Base-by-base conservation (phyloP, 2,113 vertebrate species). In the Leptodactylus fuscus region DNA sequence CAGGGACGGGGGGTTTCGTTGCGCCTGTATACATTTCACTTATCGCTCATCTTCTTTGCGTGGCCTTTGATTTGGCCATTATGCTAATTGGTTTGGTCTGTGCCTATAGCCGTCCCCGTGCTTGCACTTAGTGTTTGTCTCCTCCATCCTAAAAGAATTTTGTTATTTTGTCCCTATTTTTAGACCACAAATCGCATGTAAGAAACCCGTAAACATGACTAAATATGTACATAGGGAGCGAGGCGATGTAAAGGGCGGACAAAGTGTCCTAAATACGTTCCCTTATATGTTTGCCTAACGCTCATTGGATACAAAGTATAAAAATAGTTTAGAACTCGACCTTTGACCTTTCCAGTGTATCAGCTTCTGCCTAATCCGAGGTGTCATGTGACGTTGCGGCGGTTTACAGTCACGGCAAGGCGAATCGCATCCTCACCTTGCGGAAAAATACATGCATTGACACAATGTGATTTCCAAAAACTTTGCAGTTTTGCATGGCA, bases 61-160 rank as follows among this genome's bases (percentile, higher is more conserved):
- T 22, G 10, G 48, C 67, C 81, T 73, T 73, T 82, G 81, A 82
- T 82, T 8, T 15, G 5, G 13, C 11, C 62, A n/a, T 82, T 69
- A 51, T 16, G 5, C 62, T 69, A 82, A 82, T 70, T 70, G 81
- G 65, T 70, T 70, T 70, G 29, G 36, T 49, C 20, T 82, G 62
- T 51, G 16, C 24, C 13, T 49, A 4, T 11, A n/a, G n/a, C 51
- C 2, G 32, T 3, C 36, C 36, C 34, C 2, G 53, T 44, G 49
- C 48, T 38, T 24, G 9, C 4, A 12, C 29, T n/a, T n/a, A 12
- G 32, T n/a, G 38, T 70, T 70, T 69, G 62, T 53, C 60, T 71
- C 12, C 29, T 51, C 29, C 65, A 53, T 82, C 24, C 32, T 18
- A 36, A 32, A 82, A 34, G 41, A 20, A 48, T 69, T 49, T 81